Conservation (phyloP, 2,113 vertebrate genomes). For the Hirundichthys speculiger region DNA sequence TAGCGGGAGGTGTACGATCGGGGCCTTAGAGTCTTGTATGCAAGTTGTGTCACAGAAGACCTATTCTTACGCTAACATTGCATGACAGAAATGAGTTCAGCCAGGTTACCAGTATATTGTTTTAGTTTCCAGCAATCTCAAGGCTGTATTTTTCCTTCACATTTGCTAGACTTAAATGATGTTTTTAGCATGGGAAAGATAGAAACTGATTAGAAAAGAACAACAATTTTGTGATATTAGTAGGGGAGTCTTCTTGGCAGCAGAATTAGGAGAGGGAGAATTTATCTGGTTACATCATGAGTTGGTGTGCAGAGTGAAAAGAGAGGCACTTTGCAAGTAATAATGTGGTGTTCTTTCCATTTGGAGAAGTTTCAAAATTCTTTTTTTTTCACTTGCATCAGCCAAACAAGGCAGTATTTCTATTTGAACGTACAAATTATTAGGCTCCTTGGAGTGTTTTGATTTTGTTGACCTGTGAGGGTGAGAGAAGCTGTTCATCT, state of each 20-base stretch:
- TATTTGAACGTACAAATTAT: background rate
- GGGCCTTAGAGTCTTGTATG: background rate
- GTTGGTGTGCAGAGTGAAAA: background rate
- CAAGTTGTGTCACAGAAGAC: background rate
- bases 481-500: conserved; percentile 22
- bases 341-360: too few relatives aligned
- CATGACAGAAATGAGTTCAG: conserved; percentile 20
- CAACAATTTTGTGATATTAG: background rate
- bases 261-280: background rate
- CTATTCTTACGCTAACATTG: background rate
- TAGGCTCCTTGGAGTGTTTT: background rate
- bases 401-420: background rate
- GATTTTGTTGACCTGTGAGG: conserved; percentile 3
- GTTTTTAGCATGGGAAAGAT: background rate
- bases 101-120: conserved; percentile 1
- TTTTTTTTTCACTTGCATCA: background rate
- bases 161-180: background rate
- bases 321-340: background rate
- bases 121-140: conserved; percentile 1
- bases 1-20: too few relatives aligned
- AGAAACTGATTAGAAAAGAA: background rate
- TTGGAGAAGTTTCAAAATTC: too few relatives aligned
- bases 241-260: conserved; percentile 2
- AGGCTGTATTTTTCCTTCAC: background rate
- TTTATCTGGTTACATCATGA: background rate